Percentiles rank a stretch among this genome's conserved stretches.
Evolutionary conservation across 2,113 vertebrate species (phyloP).

Genomic region (Columba livia): DNA sequence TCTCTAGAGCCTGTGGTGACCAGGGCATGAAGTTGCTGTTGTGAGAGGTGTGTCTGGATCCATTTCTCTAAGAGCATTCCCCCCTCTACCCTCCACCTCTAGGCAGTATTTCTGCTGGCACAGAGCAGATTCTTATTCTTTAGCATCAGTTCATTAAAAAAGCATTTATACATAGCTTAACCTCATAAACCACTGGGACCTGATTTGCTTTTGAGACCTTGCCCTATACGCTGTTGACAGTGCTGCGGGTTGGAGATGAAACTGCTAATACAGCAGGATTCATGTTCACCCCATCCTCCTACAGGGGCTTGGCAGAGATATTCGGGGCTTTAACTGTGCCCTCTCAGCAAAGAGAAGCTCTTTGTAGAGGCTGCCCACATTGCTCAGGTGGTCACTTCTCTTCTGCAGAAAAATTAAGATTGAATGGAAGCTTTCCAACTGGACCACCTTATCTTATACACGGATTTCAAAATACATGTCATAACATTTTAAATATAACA

Average conservation of each 20-base stretch:
- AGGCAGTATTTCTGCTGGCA: neutral
- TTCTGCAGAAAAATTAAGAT: neutral
- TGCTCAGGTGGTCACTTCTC: neutral
- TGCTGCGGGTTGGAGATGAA: neutral
- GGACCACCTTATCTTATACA: neutral
- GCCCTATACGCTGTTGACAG: neutral
- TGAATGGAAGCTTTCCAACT: neutral
- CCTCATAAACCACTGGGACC: neutral
- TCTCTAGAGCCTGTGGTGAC: neutral
- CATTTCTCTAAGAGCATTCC: neutral
- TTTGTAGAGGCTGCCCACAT: neutral
- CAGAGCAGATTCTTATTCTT: neutral
- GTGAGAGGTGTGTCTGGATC: neutral
- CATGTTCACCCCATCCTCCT: neutral
- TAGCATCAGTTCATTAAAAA: neutral
- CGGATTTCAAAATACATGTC: neutral
- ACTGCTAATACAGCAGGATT: neutral
- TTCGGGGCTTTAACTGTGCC: neutral
- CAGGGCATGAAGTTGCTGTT: neutral
- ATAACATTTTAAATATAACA: neutral
- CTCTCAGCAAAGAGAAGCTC: neutral
- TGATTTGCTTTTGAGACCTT: neutral
- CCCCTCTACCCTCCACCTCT: accelerated
- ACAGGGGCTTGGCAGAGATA: neutral
- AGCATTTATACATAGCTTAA: neutral